Evolutionary conservation across 2,113 vertebrate species (phyloP).

Genomic region (Pteruthius melanotis): DNA sequence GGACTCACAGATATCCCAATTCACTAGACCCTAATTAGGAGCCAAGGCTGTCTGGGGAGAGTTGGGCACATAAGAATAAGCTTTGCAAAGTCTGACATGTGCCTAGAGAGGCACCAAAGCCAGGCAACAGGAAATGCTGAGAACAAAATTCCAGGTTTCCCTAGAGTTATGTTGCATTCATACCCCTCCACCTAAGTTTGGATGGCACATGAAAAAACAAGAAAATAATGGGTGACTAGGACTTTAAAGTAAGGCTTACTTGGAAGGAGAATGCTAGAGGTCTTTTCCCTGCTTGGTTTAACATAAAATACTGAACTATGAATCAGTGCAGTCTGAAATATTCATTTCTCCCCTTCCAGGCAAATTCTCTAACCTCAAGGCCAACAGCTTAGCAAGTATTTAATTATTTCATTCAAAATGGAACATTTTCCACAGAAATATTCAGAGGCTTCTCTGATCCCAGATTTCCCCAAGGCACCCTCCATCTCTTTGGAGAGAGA

Average conservation of each 20-base stretch:
- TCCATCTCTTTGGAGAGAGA: neutral
- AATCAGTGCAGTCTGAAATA: neutral
- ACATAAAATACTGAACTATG: neutral
- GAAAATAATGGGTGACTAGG: neutral
- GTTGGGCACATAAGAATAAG: neutral
- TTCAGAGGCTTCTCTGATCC: neutral
- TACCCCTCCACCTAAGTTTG: neutral
- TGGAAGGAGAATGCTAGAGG: neutral
- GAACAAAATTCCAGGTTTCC: neutral
- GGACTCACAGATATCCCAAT: neutral
- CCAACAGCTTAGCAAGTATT: neutral
- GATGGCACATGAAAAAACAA: neutral
- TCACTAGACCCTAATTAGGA: neutral
- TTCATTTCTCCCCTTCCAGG: neutral
- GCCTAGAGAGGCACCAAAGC: neutral
- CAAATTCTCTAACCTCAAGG: constrained; percentile 1
- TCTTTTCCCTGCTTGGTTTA: neutral
- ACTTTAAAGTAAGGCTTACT: neutral
- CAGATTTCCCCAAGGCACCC: neutral
- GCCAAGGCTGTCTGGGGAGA: neutral
- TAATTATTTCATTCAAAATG: constrained; percentile 15
- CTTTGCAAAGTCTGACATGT: neutral
- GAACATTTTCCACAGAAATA: neutral
- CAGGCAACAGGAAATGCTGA: neutral
- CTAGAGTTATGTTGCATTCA: neutral